phyloP scores from a whole-genome alignment of 2,888 invertebrate genomes.

The Serrognathus titanus region DNA sequence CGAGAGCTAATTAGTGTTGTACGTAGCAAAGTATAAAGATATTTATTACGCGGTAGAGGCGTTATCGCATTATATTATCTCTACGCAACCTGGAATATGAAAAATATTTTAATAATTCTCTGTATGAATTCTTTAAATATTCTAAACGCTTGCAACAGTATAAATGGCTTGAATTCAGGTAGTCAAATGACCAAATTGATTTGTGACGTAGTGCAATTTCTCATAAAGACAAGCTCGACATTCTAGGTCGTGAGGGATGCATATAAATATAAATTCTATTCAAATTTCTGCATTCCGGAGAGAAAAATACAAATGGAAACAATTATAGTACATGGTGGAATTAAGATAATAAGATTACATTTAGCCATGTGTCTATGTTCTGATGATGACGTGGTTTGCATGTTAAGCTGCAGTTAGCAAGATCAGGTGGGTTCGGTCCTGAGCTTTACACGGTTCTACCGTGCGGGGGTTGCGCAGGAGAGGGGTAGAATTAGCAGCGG shows the following conservation, averaged over 20 bases:
- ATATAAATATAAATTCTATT: neutral
- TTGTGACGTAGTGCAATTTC: neutral
- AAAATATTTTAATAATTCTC: too few species aligned
- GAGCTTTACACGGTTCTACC: conserved; percentile 33
- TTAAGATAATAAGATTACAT: conserved; percentile 44
- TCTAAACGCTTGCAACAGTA: too few species aligned
- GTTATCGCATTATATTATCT: too few species aligned
- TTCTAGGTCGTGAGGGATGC: neutral
- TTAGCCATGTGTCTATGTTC: conserved; percentile 37
- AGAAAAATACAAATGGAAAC: conserved; percentile 16
- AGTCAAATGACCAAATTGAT: too few species aligned
- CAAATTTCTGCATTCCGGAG: neutral
- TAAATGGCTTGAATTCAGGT: too few species aligned
- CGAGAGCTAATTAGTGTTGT: too few species aligned
- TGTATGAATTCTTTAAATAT: too few species aligned
- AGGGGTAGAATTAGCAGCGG: conserved; percentile 24
- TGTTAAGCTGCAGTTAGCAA: conserved; percentile 41
- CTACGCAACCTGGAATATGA: too few species aligned
- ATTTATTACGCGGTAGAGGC: too few species aligned
- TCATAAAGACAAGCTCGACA: neutral
- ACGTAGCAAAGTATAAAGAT: too few species aligned
- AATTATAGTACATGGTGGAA: conserved; percentile 34
- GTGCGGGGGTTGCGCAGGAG: conserved; percentile 17
- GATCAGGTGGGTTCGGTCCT: conserved; percentile 42
- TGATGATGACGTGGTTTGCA: conserved; percentile 40